These are phyloP conservation scores for Leptopilina drosophilae DNA, from an alignment of 2,888 invertebrate genomes.

Conservation along the genomic window DNA sequence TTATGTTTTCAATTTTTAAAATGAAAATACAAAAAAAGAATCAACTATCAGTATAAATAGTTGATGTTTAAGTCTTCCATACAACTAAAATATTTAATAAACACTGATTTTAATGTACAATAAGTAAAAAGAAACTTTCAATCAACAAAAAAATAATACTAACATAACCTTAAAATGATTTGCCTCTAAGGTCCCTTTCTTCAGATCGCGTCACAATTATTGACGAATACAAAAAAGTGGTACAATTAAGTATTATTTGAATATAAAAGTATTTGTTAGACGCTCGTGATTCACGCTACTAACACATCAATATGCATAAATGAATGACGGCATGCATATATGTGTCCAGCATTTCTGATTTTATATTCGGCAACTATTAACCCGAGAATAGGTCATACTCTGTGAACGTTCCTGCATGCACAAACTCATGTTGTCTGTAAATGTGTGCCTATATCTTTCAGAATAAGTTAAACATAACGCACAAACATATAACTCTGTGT, in stretches of 20 bases:
- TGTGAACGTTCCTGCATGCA: slow-evolving; percentile 13
- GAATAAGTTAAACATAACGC: slow-evolving; percentile 18
- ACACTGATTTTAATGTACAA: too few relatives aligned
- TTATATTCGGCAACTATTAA: slow-evolving; percentile 6
- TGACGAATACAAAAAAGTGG: slow-evolving; percentile 54
- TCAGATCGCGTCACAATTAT: too few relatives aligned
- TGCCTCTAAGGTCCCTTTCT: too few relatives aligned
- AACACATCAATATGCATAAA: slow-evolving; percentile 19
- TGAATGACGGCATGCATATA: slow-evolving; percentile 12
- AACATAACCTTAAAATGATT: too few relatives aligned
- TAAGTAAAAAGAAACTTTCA: too few relatives aligned
- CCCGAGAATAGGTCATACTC: slow-evolving; percentile 27
- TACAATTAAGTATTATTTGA: slow-evolving; percentile 26
- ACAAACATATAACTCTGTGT: slow-evolving; percentile 41
- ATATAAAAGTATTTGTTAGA: slow-evolving; percentile 10
- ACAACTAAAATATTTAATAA: too few relatives aligned
- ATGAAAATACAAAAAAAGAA: too few relatives aligned
- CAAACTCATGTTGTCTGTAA: neutral
- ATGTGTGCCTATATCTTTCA: neutral
- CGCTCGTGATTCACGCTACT: slow-evolving; percentile 61
- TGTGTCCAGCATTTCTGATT: slow-evolving; percentile 1
- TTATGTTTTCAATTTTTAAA: too few relatives aligned
- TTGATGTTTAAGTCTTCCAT: too few relatives aligned
- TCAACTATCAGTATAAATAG: too few relatives aligned
- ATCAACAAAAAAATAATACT: too few relatives aligned